These are phyloP conservation scores for Aphelinus certus DNA, from an alignment of 1,140 invertebrate species.

Conservation along the genomic window DNA sequence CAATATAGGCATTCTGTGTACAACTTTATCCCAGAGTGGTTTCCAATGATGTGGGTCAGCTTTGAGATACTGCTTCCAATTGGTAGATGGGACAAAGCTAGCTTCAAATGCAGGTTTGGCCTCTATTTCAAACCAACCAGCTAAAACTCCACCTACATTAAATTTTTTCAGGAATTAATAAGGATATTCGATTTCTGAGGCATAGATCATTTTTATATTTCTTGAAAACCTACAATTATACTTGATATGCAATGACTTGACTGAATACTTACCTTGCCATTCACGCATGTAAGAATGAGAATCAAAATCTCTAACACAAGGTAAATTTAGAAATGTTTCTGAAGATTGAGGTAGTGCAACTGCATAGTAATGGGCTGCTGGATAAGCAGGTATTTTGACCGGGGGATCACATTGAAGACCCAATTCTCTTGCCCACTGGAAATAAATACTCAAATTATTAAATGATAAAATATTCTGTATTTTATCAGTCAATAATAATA, in stretches of 20 bases:
- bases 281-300: conserved; percentile 72
- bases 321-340: conserved; percentile 55
- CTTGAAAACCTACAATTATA: too few relatives aligned
- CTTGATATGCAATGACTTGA: too few relatives aligned
- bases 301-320: conserved; percentile 78
- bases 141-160: conserved; percentile 67
- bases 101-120: conserved; percentile 74
- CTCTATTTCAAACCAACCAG: conserved; percentile 75
- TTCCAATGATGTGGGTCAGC: conserved; percentile 75
- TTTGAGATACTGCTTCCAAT: conserved; percentile 68
- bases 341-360: conserved; percentile 66
- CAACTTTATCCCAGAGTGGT: conserved; percentile 70
- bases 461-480: conserved; percentile 15
- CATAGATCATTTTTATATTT: too few relatives aligned
- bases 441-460: conserved; percentile 35
- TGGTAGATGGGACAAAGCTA: conserved; percentile 63
- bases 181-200: too few relatives aligned
- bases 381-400: conserved; percentile 76
- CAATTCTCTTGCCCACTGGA: conserved; percentile 75
- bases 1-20: conserved; percentile 75
- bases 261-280: conserved; percentile 55
- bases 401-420: conserved; percentile 72
- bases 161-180: not conserved
- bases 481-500: conserved; percentile 23
- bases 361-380: conserved; percentile 77